A percentile compares a stretch with the other conserved stretches of the same genome.
Conservation (phyloP, 2,888 invertebrate species). For the Lasioglossum lativentre region DNA sequence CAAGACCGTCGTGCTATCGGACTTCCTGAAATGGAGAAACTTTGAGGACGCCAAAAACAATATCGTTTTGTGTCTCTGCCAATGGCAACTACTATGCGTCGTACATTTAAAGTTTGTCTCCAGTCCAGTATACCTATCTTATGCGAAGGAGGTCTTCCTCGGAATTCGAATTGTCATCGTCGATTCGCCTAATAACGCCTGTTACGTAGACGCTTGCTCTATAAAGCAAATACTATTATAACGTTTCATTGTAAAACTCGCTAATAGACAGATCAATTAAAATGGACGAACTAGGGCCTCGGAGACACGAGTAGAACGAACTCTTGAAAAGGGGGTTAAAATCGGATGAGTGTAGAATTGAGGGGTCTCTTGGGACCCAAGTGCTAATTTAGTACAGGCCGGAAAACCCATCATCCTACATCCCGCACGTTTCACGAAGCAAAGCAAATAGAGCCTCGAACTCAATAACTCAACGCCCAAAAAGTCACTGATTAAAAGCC, state of each 20-base stretch:
- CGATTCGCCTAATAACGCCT: background rate
- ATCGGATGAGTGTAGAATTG: background rate
- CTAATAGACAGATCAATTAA: background rate
- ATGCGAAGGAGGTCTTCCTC: background rate
- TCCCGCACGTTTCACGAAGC: background rate
- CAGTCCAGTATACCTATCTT: background rate
- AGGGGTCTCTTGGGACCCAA: too few species aligned
- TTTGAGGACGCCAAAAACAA: constrained; percentile 44
- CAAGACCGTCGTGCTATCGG: constrained; percentile 52
- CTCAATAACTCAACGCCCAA: background rate
- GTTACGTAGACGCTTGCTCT: background rate
- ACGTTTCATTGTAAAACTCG: background rate
- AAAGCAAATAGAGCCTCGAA: background rate
- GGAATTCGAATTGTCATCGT: background rate
- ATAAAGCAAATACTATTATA: background rate
- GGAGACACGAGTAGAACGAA: background rate
- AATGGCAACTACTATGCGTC: constrained; percentile 18
- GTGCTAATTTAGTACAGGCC: background rate
- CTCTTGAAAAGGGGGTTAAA: background rate
- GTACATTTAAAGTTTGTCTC: constrained; percentile 4
- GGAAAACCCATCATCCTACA: background rate
- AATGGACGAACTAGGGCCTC: background rate
- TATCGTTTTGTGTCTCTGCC: constrained; percentile 42
- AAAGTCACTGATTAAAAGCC: background rate
- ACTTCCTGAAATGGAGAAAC: constrained; percentile 51